Evolutionary conservation across 2,797 vertebrate species (phyloP).

Genomic region (Trachurus trachurus): DNA sequence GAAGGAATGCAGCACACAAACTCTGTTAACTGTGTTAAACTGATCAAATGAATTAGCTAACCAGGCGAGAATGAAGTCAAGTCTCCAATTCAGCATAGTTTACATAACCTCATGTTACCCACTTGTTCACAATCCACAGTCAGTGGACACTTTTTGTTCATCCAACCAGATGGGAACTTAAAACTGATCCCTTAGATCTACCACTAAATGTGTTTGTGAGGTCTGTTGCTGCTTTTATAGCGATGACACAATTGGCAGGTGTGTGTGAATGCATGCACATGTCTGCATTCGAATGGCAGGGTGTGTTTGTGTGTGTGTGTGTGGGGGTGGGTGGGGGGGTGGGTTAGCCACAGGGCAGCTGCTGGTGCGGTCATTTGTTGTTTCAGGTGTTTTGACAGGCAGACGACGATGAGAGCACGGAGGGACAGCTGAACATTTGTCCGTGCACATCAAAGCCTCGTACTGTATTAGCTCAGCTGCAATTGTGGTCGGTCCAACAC

Average conservation of each 20-base stretch:
- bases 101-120: too few relatives aligned
- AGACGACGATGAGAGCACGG: constrained; percentile 47
- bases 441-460: constrained; percentile 55
- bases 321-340: neutral
- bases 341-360: constrained; percentile 52
- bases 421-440: constrained; percentile 63
- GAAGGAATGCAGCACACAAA: constrained; percentile 10
- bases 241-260: constrained; percentile 58
- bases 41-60: neutral
- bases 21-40: neutral
- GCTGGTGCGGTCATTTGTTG: constrained; percentile 69
- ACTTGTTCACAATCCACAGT: neutral
- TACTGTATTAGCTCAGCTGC: constrained; percentile 65
- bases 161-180: neutral
- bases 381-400: constrained; percentile 73
- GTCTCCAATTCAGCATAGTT: neutral
- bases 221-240: constrained; percentile 39
- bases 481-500: constrained; percentile 3
- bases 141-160: neutral
- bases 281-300: constrained; percentile 14
- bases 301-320: too few relatives aligned
- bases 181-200: neutral
- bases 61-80: neutral
- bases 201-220: constrained; percentile 26
- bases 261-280: constrained; percentile 20